phyloP scores from a whole-genome alignment of 37 sponge, comb jelly and placozoan genomes.

The Petrosia ficiformis region DNA sequence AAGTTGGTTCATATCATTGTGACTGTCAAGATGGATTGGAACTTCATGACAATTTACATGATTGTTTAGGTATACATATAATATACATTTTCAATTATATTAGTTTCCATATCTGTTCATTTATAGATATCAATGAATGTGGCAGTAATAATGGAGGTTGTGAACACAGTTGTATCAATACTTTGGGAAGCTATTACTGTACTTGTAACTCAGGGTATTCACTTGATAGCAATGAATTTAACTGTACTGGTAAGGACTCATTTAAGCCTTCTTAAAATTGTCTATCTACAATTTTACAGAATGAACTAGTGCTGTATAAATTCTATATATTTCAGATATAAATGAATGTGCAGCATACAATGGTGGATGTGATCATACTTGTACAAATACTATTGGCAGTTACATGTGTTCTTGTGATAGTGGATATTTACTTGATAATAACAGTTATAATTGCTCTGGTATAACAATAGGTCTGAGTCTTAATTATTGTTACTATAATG shows the following conservation, averaged over 20 bases:
- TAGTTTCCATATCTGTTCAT: neutral
- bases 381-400: conserved; percentile 21
- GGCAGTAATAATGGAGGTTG: neutral
- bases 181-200: conserved; percentile 42
- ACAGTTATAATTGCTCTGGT: conserved; percentile 31
- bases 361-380: conserved; percentile 19
- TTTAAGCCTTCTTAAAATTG: too few species aligned
- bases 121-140: conserved; percentile 49
- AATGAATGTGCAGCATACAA: conserved; percentile 30
- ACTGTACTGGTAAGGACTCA: conserved; percentile 27
- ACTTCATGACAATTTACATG: neutral
- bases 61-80: conserved; percentile 9
- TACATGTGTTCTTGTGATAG: conserved; percentile 27
- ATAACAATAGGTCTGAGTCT: too few species aligned
- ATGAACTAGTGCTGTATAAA: too few species aligned
- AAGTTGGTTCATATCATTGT: conserved; percentile 10
- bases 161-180: conserved; percentile 24
- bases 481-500: too few species aligned
- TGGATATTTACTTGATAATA: conserved; percentile 14
- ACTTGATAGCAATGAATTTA: conserved; percentile 7
- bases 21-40: conserved; percentile 19
- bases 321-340: conserved; percentile 20
- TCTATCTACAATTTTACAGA: too few species aligned
- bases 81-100: neutral
- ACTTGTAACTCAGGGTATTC: conserved; percentile 37